phyloP scores from a whole-genome alignment of 2,888 invertebrate species.

The Ornithoptera alexandrae region DNA sequence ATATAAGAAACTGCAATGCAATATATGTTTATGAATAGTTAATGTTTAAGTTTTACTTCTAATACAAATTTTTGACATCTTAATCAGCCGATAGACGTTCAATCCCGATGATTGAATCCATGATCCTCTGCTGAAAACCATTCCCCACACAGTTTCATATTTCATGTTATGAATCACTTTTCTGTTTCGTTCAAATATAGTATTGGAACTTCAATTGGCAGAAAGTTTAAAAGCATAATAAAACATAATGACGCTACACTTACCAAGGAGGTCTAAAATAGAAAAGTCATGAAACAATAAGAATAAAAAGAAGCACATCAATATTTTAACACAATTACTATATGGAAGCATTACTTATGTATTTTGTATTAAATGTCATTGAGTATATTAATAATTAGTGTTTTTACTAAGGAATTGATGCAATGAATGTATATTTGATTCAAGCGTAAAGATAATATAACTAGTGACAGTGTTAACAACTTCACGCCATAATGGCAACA shows the following conservation, averaged over 20 bases:
- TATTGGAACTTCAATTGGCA: neutral
- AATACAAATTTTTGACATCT: no score
- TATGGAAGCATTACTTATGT: conserved; percentile 58
- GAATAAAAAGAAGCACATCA: conserved; percentile 45
- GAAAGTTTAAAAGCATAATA: neutral
- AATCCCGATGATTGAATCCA: no score
- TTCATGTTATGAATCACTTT: no score
- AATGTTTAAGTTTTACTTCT: no score
- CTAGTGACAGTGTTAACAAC: neutral
- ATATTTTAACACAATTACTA: conserved; percentile 71
- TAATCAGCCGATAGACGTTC: no score
- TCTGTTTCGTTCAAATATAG: no score
- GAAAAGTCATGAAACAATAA: conserved; percentile 67
- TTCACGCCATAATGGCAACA: conserved; percentile 10
- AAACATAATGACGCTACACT: conserved; percentile 44
- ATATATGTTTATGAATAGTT: no score
- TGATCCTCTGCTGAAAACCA: no score
- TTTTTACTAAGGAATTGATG: conserved; percentile 7
- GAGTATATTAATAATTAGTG: neutral
- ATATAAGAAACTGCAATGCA: no score
- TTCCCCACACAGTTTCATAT: no score
- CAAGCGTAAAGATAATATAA: conserved; percentile 4
- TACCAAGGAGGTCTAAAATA: conserved; percentile 62
- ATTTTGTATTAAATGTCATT: conserved; percentile 12
- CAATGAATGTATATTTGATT: conserved; percentile 3